Base-by-base conservation (phyloP, 2,113 vertebrate species). In the Nibea coibor region DNA sequence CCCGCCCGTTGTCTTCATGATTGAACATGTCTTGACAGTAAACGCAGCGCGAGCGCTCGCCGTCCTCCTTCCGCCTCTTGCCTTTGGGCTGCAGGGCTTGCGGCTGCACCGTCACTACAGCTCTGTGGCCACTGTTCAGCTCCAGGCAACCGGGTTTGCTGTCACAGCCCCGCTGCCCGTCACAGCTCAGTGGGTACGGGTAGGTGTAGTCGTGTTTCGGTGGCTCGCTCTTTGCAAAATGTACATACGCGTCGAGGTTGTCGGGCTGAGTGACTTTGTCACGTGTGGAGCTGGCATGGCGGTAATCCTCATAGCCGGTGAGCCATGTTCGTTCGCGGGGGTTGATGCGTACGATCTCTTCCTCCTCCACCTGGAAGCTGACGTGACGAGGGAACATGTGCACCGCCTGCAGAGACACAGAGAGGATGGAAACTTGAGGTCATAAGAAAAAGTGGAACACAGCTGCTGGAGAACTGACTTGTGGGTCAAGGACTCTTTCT, bases 11-110 rank as follows among this genome's bases (percentile, higher is more conserved):
- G 75, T 98, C 96, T 80, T 97, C 95, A 0, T 95, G 96, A 85
- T 95, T 96, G 91, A 99, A 99, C 94, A 97, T 95, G 94, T 98
- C 97, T 91, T 96, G 96, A 93, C 98, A 99, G 94, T 98, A 99
- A 24, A 97, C 90, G 4, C 98, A 99, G 14, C 97, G 95, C 0
- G 96, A 95, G 24, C 96, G 94, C 90, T 97, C 96, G 0, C 95
- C 95, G 0, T 96, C 95, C 56, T 96, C 96, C 85, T 94, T 95
- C 75, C 94, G 72, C 59, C 93, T 85, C 81, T 95, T 95, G 17
- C 94, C 78, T 87, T 97, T 96, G 73, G 93, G 92, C 76, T 95
- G 91, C 5, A 84, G 74, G 0, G 86, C 56, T 22, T 88, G 74
- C 0, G 97, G 98, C 94, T 98, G 97, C 45, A 94, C 95, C 48